Base-by-base conservation (phyloP, 2,888 invertebrate genomes). In the Sarcophaga carnaria region DNA sequence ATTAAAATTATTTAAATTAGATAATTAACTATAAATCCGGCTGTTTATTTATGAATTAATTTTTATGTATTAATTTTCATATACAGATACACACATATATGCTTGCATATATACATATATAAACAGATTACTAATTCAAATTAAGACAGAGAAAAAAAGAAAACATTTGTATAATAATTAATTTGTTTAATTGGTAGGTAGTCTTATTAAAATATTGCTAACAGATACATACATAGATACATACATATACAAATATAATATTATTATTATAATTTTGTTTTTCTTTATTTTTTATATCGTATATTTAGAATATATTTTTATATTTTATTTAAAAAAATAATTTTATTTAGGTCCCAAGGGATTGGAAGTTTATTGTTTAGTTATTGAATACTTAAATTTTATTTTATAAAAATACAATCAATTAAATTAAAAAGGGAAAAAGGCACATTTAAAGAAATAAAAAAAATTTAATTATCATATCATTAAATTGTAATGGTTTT, bases 341-440 rank as follows among this genome's bases (percentile, higher is more conserved):
- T 54, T 71, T 1, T 71, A 64, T 67, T 80, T 80, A 62, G 74
- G 67, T 69, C 74, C 74, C 62, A 80, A 37, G 60, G 49, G 66
- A 1, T 66, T 72, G 63, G 12, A 47, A 60, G 17, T 66, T 74
- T 54, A 47, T 20, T 60, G 47, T 49, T 62, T 67, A 27, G 62
- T 75, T 60, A 59, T 64, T 54, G 4, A 54, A 10, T 17, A 54
- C 54, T 54, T 54, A 54, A 54, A 54, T 49, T 70, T 49, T 70
- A 5, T 25, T 17, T 49, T 49, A 69, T 6, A 27, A 60, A 5
- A 67, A 60, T 25, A 25, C 8, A 20, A 47, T 69, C 22, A 49
- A 49, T 70, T 63, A 54, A 49, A 49, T 63, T 47, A 37, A 70
- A 70, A 70, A n/a, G 22, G 49, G 49, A 64, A 37, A 71, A 27